phyloP scores from a whole-genome alignment of 2,113 vertebrate species.

The Tauraco erythrolophus region DNA sequence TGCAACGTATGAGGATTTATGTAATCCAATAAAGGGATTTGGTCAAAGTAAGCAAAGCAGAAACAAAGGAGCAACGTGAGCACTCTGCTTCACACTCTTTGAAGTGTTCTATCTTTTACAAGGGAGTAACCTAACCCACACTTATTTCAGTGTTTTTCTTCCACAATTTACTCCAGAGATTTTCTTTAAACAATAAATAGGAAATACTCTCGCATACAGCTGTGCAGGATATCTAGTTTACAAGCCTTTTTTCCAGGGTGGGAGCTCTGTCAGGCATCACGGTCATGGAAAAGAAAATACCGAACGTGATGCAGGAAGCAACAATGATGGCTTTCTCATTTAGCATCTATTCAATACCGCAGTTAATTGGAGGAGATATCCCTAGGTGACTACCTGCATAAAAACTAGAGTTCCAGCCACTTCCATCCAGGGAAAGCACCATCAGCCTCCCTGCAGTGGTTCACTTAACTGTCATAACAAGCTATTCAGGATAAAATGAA shows the following conservation, averaged over 20 bases:
- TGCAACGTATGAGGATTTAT: not conserved
- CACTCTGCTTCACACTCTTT: slow-evolving; percentile 2
- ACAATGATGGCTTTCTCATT: slow-evolving; percentile 29
- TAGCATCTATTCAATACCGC: not conserved
- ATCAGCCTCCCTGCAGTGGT: not conserved
- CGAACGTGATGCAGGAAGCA: slow-evolving; percentile 63
- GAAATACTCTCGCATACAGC: slow-evolving; percentile 69
- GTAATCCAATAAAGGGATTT: not conserved
- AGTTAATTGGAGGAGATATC: not conserved
- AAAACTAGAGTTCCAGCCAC: not conserved
- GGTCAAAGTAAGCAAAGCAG: slow-evolving; percentile 14
- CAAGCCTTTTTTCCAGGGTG: slow-evolving; percentile 70
- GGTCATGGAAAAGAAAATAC: slow-evolving; percentile 68
- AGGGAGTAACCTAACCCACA: not conserved
- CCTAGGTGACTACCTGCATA: not conserved
- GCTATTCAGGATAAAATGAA: not conserved
- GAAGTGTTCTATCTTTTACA: not conserved
- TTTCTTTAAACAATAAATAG: slow-evolving; percentile 71
- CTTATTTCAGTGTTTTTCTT: slow-evolving; percentile 54
- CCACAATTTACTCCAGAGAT: slow-evolving; percentile 65
- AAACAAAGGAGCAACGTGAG: not conserved
- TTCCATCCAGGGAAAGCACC: not conserved
- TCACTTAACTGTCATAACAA: not conserved
- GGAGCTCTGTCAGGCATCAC: not conserved
- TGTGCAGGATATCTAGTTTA: slow-evolving; percentile 76